Conservation (phyloP, 2,888 invertebrate genomes). For the Drosophila cognata region DNA sequence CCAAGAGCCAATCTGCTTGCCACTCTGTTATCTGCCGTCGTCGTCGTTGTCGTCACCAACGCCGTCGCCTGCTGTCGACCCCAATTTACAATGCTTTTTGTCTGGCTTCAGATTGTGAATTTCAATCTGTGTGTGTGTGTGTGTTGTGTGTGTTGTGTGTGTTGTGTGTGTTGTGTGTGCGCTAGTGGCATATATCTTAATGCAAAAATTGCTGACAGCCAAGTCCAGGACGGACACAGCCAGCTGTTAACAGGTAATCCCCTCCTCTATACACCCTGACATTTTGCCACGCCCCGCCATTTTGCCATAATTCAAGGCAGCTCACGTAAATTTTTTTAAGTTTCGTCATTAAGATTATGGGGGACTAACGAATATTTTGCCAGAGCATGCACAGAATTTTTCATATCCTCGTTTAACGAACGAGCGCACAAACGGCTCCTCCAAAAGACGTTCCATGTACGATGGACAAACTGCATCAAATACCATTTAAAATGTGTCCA, state of each 20-base stretch:
- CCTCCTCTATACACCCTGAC: not conserved
- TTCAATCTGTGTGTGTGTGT: constrained; percentile 12
- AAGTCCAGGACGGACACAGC: constrained; percentile 23
- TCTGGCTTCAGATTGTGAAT: constrained; percentile 48
- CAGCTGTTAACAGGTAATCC: constrained; percentile 73
- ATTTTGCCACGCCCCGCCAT: constrained; percentile 23
- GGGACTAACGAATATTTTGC: constrained; percentile 74
- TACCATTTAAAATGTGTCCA: constrained; percentile 24
- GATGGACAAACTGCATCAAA: constrained; percentile 20
- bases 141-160: constrained; percentile 56
- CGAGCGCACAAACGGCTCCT: constrained; percentile 26
- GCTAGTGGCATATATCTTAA: constrained; percentile 64
- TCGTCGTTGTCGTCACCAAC: constrained; percentile 13
- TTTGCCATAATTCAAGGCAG: constrained; percentile 68
- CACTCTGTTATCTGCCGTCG: constrained; percentile 67
- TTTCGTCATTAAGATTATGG: constrained; percentile 78
- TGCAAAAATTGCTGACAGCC: constrained; percentile 57
- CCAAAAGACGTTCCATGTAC: constrained; percentile 8
- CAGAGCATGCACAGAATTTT: constrained; percentile 74
- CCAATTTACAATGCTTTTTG: constrained; percentile 78
- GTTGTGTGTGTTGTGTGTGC: constrained; percentile 61
- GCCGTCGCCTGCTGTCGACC: constrained; percentile 67
- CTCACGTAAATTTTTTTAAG: constrained; percentile 79
- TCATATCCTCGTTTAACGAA: constrained; percentile 66
- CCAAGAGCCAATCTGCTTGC: constrained; percentile 72